phyloP scores from a whole-genome alignment of 2,888 invertebrate genomes.

The Cryptophagus acutangulus region DNA sequence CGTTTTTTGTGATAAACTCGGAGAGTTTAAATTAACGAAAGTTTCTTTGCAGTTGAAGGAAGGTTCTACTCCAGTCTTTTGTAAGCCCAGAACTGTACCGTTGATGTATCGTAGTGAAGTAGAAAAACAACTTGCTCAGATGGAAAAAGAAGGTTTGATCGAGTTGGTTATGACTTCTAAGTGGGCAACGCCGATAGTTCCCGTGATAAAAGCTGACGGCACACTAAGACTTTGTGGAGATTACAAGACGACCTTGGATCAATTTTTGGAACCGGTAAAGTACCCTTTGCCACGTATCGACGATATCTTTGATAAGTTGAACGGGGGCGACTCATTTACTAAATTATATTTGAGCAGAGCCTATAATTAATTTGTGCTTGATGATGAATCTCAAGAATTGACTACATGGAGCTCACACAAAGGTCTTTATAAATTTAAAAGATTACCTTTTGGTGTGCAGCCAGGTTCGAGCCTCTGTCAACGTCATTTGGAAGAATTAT shows the following conservation, averaged over 20 bases:
- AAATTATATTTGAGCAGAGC: slow-evolving; percentile 2
- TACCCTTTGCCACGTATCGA: neutral
- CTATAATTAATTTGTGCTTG: neutral
- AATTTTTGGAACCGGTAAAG: neutral
- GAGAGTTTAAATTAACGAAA: slow-evolving; percentile 7
- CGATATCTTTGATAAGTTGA: neutral
- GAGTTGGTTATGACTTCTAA: slow-evolving; percentile 1
- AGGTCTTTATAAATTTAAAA: neutral
- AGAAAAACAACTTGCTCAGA: slow-evolving; percentile 4
- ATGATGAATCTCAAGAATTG: neutral
- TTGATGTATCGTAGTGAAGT: slow-evolving; percentile 4
- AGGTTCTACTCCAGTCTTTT: slow-evolving; percentile 7
- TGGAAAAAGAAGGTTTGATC: slow-evolving; percentile 5
- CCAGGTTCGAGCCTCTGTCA: slow-evolving; percentile 3
- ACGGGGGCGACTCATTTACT: neutral
- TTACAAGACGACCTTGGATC: slow-evolving; percentile 4
- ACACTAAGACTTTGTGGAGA: slow-evolving; percentile 9
- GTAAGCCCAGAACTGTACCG: slow-evolving; percentile 8
- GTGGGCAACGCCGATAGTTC: slow-evolving; percentile 8
- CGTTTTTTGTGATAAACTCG: slow-evolving; percentile 6
- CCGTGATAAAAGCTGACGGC: slow-evolving; percentile 7
- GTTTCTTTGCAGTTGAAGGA: slow-evolving; percentile 11
- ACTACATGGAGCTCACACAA: neutral
- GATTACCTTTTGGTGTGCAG: slow-evolving; percentile 4
- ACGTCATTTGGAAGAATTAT: slow-evolving; percentile 2